Evolutionary conservation across 2,113 vertebrate genomes (phyloP).

Genomic region (Sander vitreus): DNA sequence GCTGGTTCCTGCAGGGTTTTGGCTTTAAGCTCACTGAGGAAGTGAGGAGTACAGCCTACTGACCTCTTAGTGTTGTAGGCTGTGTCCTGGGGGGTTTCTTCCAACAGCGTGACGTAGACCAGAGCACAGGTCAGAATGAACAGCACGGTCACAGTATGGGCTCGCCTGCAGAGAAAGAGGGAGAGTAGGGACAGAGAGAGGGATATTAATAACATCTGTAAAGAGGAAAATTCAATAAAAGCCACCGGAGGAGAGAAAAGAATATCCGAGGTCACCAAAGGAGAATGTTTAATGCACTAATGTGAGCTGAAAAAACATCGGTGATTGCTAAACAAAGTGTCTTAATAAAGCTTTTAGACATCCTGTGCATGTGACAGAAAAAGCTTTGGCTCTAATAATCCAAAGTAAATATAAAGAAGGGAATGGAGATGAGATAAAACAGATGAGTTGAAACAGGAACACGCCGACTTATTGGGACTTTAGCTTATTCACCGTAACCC

Average conservation of each 20-base stretch:
- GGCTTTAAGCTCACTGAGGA: background rate
- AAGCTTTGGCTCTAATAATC: background rate
- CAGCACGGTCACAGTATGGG: constrained; percentile 95
- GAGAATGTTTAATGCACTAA: background rate
- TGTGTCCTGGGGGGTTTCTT: constrained; percentile 97
- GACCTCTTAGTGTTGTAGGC: constrained; percentile 98
- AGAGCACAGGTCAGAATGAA: constrained; percentile 95
- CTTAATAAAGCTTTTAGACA: background rate
- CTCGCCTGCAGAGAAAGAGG: constrained; percentile 86
- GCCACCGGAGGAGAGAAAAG: background rate
- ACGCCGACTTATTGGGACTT: too few relatives aligned
- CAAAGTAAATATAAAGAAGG: background rate
- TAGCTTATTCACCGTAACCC: too few relatives aligned
- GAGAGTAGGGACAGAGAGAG: background rate
- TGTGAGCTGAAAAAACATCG: background rate
- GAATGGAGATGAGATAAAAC: constrained; percentile 5
- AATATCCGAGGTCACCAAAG: background rate
- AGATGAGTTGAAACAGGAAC: background rate
- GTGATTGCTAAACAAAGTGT: background rate
- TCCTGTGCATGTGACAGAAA: background rate
- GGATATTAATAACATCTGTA: constrained; percentile 1
- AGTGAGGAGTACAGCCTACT: constrained; percentile 1
- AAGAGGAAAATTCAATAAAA: background rate
- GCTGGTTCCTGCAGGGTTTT: background rate
- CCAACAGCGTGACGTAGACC: constrained; percentile 95